Evolutionary conservation across 2,113 vertebrate species (phyloP).

Genomic region (Alces alces): DNA sequence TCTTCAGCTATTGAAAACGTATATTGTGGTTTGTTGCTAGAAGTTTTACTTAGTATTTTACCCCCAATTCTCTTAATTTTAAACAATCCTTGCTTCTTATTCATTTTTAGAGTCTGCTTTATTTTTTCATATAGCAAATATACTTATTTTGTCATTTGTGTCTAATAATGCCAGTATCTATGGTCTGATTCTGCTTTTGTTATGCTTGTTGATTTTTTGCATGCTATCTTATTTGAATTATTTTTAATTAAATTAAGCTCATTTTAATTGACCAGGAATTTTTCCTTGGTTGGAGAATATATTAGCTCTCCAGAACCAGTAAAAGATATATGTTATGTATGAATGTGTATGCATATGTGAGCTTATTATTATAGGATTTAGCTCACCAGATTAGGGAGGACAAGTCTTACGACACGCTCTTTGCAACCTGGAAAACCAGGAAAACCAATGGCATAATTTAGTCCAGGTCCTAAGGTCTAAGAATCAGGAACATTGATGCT

Average conservation of each 20-base stretch:
- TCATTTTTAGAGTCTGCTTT: neutral
- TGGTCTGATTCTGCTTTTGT: neutral
- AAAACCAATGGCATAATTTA: neutral
- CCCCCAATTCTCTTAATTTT: neutral
- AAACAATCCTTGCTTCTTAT: neutral
- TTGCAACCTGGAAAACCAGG: neutral
- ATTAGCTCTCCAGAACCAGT: neutral
- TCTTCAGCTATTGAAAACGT: neutral
- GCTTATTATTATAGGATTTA: neutral
- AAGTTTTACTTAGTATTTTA: neutral
- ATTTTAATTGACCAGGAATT: neutral
- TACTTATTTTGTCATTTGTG: neutral
- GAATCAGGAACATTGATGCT: rapidly evolving
- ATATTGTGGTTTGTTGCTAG: neutral
- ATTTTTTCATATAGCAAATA: neutral
- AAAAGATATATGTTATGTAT: neutral
- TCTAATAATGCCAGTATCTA: neutral
- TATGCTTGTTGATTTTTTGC: neutral
- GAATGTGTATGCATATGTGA: neutral
- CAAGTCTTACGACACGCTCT: neutral
- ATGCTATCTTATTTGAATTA: neutral
- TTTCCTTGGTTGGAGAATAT: neutral
- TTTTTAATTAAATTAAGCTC: neutral
- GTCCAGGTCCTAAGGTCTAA: neutral
- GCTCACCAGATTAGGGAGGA: neutral